These are phyloP conservation scores for Euwallacea similis DNA, from an alignment of 1,140 invertebrate species.

Conservation along the genomic window DNA sequence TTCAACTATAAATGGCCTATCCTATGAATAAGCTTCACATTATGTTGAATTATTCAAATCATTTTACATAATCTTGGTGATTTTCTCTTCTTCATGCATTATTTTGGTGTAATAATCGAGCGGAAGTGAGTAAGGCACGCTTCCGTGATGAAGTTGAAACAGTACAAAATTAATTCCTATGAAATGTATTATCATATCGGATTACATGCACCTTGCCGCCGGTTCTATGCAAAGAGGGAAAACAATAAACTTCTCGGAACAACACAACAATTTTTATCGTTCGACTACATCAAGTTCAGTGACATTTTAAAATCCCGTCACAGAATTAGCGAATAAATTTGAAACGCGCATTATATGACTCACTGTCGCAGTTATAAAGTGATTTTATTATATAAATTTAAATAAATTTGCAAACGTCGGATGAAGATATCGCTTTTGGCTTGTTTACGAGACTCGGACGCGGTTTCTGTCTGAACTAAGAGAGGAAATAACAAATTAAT, in stretches of 20 bases:
- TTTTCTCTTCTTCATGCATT: too few relatives aligned
- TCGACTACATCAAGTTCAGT: constrained; percentile 35
- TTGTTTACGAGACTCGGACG: constrained; percentile 1
- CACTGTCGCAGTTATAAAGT: constrained; percentile 13
- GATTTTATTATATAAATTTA: constrained; percentile 28
- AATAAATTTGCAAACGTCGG: constrained; percentile 25
- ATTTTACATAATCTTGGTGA: too few relatives aligned
- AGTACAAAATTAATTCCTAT: too few relatives aligned
- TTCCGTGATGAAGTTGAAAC: too few relatives aligned
- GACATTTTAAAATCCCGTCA: constrained; percentile 23
- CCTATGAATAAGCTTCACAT: too few relatives aligned
- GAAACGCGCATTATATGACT: constrained; percentile 28
- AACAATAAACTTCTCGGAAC: constrained; percentile 38
- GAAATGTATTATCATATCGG: constrained; percentile 24
- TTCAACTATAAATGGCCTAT: too few relatives aligned
- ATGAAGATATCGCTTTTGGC: constrained; percentile 14
- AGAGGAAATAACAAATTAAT: constrained; percentile 11
- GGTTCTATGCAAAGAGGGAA: background rate
- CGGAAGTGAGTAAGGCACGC: too few relatives aligned
- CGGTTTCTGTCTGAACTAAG: background rate
- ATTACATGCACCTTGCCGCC: constrained; percentile 28
- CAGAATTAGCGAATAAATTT: constrained; percentile 23
- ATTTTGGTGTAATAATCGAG: too few relatives aligned
- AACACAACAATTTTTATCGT: constrained; percentile 32
- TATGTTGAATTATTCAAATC: too few relatives aligned